These are phyloP conservation scores for Astropecten irregularis DNA, from an alignment of 53 echinoderm and acorn worm species.

Conservation along the genomic window DNA sequence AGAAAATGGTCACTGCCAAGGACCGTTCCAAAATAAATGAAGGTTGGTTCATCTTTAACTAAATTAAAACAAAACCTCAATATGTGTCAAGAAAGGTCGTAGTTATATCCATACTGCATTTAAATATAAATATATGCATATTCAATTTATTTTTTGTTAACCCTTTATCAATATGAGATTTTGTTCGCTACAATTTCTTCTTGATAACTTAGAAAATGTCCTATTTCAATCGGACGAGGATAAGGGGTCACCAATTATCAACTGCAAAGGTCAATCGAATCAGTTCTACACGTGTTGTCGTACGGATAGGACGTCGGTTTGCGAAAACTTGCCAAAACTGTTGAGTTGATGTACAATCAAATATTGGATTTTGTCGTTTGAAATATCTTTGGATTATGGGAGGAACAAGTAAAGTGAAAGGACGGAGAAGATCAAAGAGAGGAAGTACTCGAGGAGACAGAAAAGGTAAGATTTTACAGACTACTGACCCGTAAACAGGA, in stretches of 20 bases:
- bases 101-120: too few species aligned
- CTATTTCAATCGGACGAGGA: too few species aligned
- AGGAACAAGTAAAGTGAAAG: conserved; percentile 29
- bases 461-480: conserved; percentile 54
- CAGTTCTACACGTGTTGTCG: conserved; percentile 38
- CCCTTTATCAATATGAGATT: too few species aligned
- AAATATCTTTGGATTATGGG: conserved; percentile 59
- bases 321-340: too few species aligned
- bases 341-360: too few species aligned
- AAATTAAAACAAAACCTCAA: too few species aligned
- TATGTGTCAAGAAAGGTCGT: too few species aligned
- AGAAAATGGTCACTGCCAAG: not conserved
- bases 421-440: conserved; percentile 43
- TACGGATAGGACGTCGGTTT: not conserved
- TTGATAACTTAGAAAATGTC: too few species aligned
- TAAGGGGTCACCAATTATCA: not conserved
- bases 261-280: conserved; percentile 23
- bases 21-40: not conserved
- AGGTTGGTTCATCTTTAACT: not conserved
- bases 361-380: too few species aligned
- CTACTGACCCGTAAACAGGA: not conserved
- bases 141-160: too few species aligned
- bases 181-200: too few species aligned
- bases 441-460: conserved; percentile 49
- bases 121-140: too few species aligned